Evolutionary conservation across 2,888 invertebrate species (phyloP), one percentile per base, ranked within the genome.

Genomic region (Ochlodes sylvanus): DNA sequence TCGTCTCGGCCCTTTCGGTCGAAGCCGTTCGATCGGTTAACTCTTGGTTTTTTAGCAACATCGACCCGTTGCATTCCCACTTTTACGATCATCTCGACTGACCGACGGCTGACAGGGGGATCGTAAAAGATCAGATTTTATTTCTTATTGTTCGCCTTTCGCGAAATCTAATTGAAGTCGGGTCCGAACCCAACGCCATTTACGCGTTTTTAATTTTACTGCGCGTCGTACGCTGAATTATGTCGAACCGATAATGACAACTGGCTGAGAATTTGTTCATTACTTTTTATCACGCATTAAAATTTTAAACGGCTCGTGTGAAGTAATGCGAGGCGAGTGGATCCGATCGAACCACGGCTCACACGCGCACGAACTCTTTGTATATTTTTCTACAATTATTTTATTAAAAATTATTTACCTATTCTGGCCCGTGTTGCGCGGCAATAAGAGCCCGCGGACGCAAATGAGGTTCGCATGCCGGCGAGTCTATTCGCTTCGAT

Each of bases 101-200:
- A 87, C 88, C 89, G 84, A 86, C 82, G 88, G 78, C 86, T 88
- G 90, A 89, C 91, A 86, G 84, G 78, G 78, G 71, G 83, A 79
- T 91, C 92, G 90, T 92, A 92, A 93, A 93, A 87, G 90, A 85
- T 81, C 87, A 81, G 78, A 90, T 90, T 93, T 92, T 92, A 93
- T 90, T 89, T 88, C 92, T 92, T 92, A 93, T 93, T 93, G 93
- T 92, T 91, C 92, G 87, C 86, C 85, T 88, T 89, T 90, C 87
- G 90, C 89, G 87, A 92, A 92, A 90, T 90, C 90, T 90, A 92
- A 92, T 93, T 91, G 93, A 90, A 92, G 89, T 85, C 78, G 83
- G 84, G 74, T 73, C 69, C 76, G 80, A 74, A 82, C 82, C 79
- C 86, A 80, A 87, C 85, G 81, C 81, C 79, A 78, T 91, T 91